Evolutionary conservation across 1,140 invertebrate species (phyloP), one percentile per base, ranked within the genome.

Genomic region (Sinonovacula constricta): DNA sequence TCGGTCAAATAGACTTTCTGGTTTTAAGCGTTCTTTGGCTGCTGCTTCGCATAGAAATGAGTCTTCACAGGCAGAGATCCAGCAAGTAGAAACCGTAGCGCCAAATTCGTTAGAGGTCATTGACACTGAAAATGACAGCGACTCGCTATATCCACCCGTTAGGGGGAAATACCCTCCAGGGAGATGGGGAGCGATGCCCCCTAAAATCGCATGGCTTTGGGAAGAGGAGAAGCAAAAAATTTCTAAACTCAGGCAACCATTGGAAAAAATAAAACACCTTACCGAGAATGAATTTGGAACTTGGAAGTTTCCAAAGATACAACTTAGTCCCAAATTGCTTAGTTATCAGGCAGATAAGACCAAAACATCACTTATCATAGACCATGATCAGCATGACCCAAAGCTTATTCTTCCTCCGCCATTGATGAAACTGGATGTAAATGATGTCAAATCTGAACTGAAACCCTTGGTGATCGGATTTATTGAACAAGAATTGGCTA

Each of bases 151-250:
- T 66, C 88, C 88, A 22, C 79, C 81, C 0, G 76, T 87, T 18
- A 89, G 85, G 54, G 82, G 85, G 1, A 83, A 81, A 78, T 88
- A 72, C 78, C 88, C 88, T 0, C 76, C 83, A 0, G 88, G 88
- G 22, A 74, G 39, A 54, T 89, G 88, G 88, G 83, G 83, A 5
- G 59, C 77, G n/a, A 84, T 86, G 81, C 51, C 57, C 3, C 63
- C 65, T 12, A 45, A 74, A 31, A 56, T 76, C 12, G 83, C 84
- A 10, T 89, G 88, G 88, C 14, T 56, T 26, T 81, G 82, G 67
- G 66, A 84, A 33, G 71, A 78, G 15, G 4, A 69, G 12, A 53
- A 54, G 24, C 45, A 82, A 18, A 54, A 81, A 18, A 30, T 80
- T 31, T 36, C 78, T 3, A 28, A 31, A 14, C 56, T 81, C 12